Conservation (phyloP, 1,140 invertebrate genomes). For the Drosophila gunungcola region DNA sequence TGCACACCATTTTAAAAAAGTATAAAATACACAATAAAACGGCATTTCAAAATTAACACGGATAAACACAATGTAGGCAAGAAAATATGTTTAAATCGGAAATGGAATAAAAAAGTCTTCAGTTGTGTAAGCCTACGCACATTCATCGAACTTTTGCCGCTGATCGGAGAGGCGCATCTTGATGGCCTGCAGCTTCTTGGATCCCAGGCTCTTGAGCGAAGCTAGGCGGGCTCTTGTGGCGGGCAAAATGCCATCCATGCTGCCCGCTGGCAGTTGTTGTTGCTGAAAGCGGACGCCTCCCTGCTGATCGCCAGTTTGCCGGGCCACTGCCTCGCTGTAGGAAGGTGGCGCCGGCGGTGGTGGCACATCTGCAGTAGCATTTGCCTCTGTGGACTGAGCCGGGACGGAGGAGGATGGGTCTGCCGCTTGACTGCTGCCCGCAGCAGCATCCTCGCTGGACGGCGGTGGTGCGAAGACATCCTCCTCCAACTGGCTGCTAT, state of each 20-base stretch:
- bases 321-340: slow-evolving; percentile 49
- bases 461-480: slow-evolving; percentile 74
- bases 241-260: slow-evolving; percentile 83
- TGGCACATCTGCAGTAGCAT: slow-evolving; percentile 4
- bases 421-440: slow-evolving; percentile 39
- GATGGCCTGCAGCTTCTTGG: slow-evolving; percentile 88
- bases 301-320: slow-evolving; percentile 26
- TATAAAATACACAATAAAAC: slow-evolving; percentile 33
- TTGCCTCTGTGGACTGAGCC: slow-evolving; percentile 7
- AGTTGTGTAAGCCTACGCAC: slow-evolving; percentile 53
- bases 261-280: slow-evolving; percentile 63
- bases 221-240: slow-evolving; percentile 87
- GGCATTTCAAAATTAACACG: slow-evolving; percentile 40
- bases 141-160: slow-evolving; percentile 85
- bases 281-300: slow-evolving; percentile 63
- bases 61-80: slow-evolving; percentile 35
- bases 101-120: slow-evolving; percentile 1
- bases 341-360: slow-evolving; percentile 64
- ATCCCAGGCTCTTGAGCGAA: slow-evolving; percentile 88
- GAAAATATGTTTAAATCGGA: slow-evolving; percentile 23
- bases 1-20: slow-evolving; percentile 45
- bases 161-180: slow-evolving; percentile 88
- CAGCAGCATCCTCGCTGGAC: slow-evolving; percentile 52
- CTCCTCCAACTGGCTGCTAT: slow-evolving; percentile 75
- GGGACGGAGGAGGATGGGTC: slow-evolving; percentile 5